Percentiles rank a stretch among this genome's conserved stretches.
Evolutionary conservation across 1,140 invertebrate species (phyloP).

Genomic region (Bombus pyrosoma): DNA sequence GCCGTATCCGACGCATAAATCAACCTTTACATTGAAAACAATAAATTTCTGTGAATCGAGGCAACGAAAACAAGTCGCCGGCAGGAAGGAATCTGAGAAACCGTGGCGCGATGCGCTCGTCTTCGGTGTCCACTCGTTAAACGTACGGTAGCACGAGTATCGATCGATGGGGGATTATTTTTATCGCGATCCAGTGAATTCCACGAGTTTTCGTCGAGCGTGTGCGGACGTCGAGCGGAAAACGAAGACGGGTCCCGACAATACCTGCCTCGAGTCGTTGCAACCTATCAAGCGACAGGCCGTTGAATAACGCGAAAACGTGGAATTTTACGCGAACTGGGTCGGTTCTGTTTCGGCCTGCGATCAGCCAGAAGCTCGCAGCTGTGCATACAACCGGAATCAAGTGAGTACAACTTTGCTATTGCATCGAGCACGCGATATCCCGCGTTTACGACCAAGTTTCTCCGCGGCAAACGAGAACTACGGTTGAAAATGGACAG

Average conservation of each 20-base stretch:
- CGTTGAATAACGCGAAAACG: background rate
- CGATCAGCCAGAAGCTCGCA: background rate
- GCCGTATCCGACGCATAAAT: slow-evolving; percentile 40
- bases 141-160: background rate
- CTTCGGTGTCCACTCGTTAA: slow-evolving; percentile 7
- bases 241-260: slow-evolving; percentile 29
- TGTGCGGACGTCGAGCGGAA: background rate
- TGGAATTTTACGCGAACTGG: slow-evolving; percentile 6
- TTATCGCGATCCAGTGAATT: slow-evolving; percentile 24
- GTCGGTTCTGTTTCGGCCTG: background rate
- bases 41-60: slow-evolving; percentile 10
- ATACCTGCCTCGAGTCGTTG: background rate
- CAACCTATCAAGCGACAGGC: background rate
- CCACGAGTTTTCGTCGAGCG: background rate
- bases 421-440: slow-evolving; percentile 10
- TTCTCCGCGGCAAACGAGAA: background rate
- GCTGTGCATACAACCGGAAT: slow-evolving; percentile 15
- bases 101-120: background rate
- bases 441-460: background rate
- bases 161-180: slow-evolving; percentile 16
- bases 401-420: slow-evolving; percentile 38
- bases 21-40: slow-evolving; percentile 32
- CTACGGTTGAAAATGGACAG: background rate
- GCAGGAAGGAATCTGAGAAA: background rate
- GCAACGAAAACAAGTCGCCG: slow-evolving; percentile 20